phyloP scores from a whole-genome alignment of 1,140 invertebrate species.

The Grapholita molesta region DNA sequence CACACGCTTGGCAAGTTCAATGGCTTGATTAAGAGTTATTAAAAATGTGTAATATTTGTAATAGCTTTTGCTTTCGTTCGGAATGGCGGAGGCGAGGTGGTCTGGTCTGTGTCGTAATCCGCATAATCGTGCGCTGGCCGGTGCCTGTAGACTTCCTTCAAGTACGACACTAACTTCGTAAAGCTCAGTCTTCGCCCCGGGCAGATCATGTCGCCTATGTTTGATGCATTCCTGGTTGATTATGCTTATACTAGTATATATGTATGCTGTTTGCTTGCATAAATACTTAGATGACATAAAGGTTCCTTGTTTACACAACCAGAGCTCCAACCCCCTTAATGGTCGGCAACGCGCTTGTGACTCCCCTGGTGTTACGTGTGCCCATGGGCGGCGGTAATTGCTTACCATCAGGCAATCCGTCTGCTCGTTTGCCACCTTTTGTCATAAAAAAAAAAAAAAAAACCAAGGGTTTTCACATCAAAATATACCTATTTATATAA shows the following conservation, averaged over 20 bases:
- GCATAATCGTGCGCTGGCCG: conserved; percentile 10
- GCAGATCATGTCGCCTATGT: background rate
- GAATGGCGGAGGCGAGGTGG: conserved; percentile 45
- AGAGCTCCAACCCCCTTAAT: no score
- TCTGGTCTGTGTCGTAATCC: conserved; percentile 25
- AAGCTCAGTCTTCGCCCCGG: background rate
- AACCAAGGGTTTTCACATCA: no score
- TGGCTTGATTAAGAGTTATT: conserved; percentile 72
- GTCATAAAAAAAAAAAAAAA: no score
- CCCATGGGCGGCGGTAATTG: no score
- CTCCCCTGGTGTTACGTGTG: no score
- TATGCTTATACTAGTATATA: background rate
- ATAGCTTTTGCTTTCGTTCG: conserved; percentile 50
- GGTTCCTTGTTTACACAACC: background rate
- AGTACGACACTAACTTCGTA: background rate
- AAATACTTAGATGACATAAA: background rate
- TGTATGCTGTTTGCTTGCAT: no score
- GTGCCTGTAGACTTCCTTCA: conserved; percentile 4
- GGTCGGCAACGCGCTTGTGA: no score
- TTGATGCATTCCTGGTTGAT: background rate
- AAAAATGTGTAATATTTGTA: conserved; percentile 50
- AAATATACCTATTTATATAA: no score
- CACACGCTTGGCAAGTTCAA: conserved; percentile 69
- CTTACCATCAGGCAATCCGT: no score
- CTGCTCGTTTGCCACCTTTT: no score